Evolutionary conservation across 2,113 vertebrate species (phyloP).

Genomic region (Anguilla japonica): DNA sequence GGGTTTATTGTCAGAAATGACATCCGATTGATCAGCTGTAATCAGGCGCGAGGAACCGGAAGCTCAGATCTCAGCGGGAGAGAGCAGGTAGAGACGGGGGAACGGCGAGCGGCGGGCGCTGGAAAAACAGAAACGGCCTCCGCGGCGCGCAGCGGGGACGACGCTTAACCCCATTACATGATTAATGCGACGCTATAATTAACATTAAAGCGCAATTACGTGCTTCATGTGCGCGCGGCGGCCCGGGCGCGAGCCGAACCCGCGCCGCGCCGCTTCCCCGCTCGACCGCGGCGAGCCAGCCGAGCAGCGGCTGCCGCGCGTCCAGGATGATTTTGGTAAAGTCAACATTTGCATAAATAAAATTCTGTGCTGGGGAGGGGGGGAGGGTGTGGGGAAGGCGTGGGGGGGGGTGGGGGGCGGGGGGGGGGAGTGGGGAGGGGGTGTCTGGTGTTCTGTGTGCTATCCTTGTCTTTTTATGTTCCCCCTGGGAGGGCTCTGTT

Average conservation of each 20-base stretch:
- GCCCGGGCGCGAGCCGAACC: neutral
- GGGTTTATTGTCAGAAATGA: neutral
- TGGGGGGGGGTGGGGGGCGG: too few species aligned
- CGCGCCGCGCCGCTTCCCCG: too few species aligned
- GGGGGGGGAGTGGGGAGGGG: neutral
- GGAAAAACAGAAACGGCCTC: neutral
- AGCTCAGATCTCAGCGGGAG: neutral
- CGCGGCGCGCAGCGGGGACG: neutral
- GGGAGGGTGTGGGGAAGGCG: too few species aligned
- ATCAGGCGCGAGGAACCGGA: neutral
- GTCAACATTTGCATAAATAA: slow-evolving; percentile 41
- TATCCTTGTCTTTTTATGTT: slow-evolving; percentile 20
- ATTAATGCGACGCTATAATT: slow-evolving; percentile 4
- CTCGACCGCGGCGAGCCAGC: neutral
- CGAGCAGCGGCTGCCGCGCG: neutral
- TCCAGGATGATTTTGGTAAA: slow-evolving; percentile 27
- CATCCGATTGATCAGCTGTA: neutral
- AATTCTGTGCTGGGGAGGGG: neutral
- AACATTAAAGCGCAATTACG: neutral
- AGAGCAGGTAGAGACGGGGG: neutral
- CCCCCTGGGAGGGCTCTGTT: slow-evolving; percentile 37
- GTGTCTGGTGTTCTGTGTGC: neutral
- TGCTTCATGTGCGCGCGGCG: neutral
- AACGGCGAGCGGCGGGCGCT: neutral
- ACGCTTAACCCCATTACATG: slow-evolving; percentile 4